Evolutionary conservation across 2,113 vertebrate species (phyloP), one percentile per base, ranked within the genome.

Genomic region (Rallus limicola): DNA sequence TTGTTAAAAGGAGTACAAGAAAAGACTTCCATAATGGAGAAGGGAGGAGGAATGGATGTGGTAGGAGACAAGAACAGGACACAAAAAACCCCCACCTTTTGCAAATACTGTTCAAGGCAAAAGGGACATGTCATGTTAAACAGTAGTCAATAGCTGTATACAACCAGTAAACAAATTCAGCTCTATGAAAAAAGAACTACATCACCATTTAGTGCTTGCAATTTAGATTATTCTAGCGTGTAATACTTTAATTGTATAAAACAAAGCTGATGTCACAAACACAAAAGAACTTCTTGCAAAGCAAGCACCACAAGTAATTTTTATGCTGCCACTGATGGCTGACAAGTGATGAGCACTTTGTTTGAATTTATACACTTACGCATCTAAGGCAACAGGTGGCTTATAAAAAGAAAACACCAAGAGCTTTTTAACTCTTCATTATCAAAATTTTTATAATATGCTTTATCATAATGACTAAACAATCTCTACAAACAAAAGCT

Each of bases 221-320:
- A 99, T 99, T 99, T 98, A 98, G 98, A 98, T 99, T 99, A 99
- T 99, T 99, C 98, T 99, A 99, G 98, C 98, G 96, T 99, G 98
- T 99, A 99, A 99, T 98, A 98, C 98, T 99, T 99, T 99, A 99
- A 99, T 99, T 99, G 98, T 99, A 98, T 98, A 99, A 99, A 99
- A 99, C 98, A 99, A 99, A 99, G 98, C 98, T 98, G 97, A 98
- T 98, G 98, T 99, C 98, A 98, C 98, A 98, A 98, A 98, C 98
- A 99, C 98, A 98, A 98, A 98, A 98, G 98, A 98, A 98, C 93
- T 97, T 97, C 97, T 98, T 98, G 97, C 98, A 98, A 98, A 98
- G 97, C 98, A 98, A 98, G 98, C 98, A 98, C 98, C 97, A 98
- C 96, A 98, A 98, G 98, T 98, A 98, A 99, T 99, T 98, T 99